phyloP scores from a whole-genome alignment of 2,888 invertebrate genomes.

The Dicranocentrus wangi region DNA sequence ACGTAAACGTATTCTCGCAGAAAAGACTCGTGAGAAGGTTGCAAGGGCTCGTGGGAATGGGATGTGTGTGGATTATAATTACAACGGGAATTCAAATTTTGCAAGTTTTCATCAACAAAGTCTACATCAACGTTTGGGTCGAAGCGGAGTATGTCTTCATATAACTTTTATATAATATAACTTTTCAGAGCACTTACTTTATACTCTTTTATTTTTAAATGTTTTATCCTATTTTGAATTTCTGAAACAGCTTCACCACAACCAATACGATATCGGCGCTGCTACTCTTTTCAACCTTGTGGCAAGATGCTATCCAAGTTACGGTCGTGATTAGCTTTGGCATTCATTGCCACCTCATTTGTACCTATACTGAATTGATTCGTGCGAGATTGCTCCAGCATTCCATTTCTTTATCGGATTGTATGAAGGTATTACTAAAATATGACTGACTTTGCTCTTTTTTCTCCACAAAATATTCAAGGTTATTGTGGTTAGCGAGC shows the following conservation, averaged over 20 bases:
- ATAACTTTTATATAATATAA: not conserved
- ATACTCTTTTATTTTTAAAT: too few relatives aligned
- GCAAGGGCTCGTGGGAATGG: constrained; percentile 83
- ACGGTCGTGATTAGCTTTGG: constrained; percentile 88
- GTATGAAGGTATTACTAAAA: constrained; percentile 81
- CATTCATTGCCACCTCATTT: constrained; percentile 85
- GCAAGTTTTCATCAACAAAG: constrained; percentile 64
- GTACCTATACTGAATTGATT: constrained; percentile 83
- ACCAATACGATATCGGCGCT: constrained; percentile 16
- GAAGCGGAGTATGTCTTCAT: constrained; percentile 43
- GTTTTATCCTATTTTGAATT: not conserved
- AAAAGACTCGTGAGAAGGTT: constrained; percentile 82
- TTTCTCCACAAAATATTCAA: too few relatives aligned
- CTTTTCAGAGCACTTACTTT: too few relatives aligned
- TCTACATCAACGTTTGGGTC: constrained; percentile 67
- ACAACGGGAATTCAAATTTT: constrained; percentile 80
- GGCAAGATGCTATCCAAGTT: constrained; percentile 88
- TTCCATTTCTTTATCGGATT: constrained; percentile 82
- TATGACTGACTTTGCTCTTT: too few relatives aligned
- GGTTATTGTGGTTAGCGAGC: too few relatives aligned
- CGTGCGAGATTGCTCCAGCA: constrained; percentile 83
- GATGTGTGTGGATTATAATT: constrained; percentile 82
- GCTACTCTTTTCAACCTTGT: constrained; percentile 80
- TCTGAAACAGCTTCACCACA: not conserved
- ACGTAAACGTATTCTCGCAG: constrained; percentile 81